A percentile compares a stretch with the other conserved stretches of the same genome.
phyloP scores from a whole-genome alignment of 1,140 invertebrate genomes.

The Mesaphorura yosii region DNA sequence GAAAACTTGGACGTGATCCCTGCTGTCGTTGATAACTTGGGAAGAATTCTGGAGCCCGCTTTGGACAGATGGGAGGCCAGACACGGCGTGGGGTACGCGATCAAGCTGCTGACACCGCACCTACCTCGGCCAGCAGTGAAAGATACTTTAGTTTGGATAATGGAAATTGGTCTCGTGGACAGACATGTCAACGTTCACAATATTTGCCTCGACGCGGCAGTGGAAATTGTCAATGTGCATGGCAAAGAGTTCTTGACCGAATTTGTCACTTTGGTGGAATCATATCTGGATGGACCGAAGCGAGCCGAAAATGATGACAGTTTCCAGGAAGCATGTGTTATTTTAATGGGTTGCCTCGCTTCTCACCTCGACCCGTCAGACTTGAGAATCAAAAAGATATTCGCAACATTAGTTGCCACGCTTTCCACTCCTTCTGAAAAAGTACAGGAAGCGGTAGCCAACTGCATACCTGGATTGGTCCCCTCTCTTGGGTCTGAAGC shows the following conservation, averaged over 20 bases:
- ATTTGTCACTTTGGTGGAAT: constrained; percentile 76
- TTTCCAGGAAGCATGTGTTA: constrained; percentile 87
- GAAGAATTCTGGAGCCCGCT: constrained; percentile 69
- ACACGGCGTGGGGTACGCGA: constrained; percentile 70
- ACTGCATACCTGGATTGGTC: constrained; percentile 87
- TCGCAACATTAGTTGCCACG: constrained; percentile 76
- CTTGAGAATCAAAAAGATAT: constrained; percentile 77
- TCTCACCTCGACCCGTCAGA: constrained; percentile 86
- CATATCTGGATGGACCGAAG: constrained; percentile 78
- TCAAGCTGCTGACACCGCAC: constrained; percentile 59
- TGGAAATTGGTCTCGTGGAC: constrained; percentile 75
- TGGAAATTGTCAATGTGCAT: constrained; percentile 78
- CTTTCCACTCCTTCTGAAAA: constrained; percentile 92
- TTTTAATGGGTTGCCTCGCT: constrained; percentile 91
- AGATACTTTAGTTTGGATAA: constrained; percentile 49
- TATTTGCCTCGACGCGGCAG: constrained; percentile 86
- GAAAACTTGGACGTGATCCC: constrained; percentile 64
- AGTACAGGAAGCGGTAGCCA: constrained; percentile 94
- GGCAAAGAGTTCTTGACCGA: constrained; percentile 56
- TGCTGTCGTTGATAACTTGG: constrained; percentile 79
- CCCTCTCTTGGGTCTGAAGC: constrained; percentile 83
- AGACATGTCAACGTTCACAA: constrained; percentile 65
- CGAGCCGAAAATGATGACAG: constrained; percentile 83
- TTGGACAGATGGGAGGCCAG: constrained; percentile 79
- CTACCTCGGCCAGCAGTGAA: constrained; percentile 39